Evolutionary conservation across 2,113 vertebrate genomes (phyloP).

Genomic region (Nycticorax nycticorax): DNA sequence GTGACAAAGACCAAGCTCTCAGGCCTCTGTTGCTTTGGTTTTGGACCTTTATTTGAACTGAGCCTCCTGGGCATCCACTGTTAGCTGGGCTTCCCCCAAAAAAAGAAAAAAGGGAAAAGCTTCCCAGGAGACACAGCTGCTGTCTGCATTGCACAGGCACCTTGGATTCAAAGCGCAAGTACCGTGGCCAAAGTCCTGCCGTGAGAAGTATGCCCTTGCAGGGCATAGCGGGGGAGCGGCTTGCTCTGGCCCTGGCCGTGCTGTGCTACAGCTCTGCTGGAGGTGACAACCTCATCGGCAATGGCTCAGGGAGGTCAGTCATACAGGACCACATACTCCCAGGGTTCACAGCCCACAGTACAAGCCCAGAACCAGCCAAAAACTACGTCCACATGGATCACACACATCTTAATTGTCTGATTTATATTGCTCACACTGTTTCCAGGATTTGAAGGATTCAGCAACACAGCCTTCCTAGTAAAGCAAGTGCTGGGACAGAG

Average conservation of each 20-base stretch:
- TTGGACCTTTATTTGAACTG: not conserved
- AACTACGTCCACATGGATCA: not conserved
- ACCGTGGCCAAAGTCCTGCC: fast-evolving
- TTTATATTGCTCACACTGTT: fast-evolving
- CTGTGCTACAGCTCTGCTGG: not conserved
- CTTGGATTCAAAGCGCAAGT: not conserved
- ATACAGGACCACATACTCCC: not conserved
- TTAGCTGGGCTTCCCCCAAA: not conserved
- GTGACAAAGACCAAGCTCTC: not conserved
- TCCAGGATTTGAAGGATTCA: not conserved
- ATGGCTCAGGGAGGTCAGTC: not conserved
- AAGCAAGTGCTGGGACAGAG: not conserved
- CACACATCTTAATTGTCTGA: not conserved
- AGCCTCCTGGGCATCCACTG: not conserved
- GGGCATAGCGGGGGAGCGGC: not conserved
- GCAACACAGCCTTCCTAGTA: not conserved
- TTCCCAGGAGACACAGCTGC: not conserved
- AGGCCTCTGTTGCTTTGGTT: not conserved
- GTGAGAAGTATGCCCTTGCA: not conserved
- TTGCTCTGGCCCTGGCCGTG: not conserved
- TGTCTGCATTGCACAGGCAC: not conserved
- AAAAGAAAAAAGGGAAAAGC: not conserved
- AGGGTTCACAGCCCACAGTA: not conserved
- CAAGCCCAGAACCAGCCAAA: not conserved
- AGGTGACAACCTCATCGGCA: not conserved